These are phyloP conservation scores for Scleropages formosus DNA, from an alignment of 2,797 vertebrate genomes.

Conservation along the genomic window DNA sequence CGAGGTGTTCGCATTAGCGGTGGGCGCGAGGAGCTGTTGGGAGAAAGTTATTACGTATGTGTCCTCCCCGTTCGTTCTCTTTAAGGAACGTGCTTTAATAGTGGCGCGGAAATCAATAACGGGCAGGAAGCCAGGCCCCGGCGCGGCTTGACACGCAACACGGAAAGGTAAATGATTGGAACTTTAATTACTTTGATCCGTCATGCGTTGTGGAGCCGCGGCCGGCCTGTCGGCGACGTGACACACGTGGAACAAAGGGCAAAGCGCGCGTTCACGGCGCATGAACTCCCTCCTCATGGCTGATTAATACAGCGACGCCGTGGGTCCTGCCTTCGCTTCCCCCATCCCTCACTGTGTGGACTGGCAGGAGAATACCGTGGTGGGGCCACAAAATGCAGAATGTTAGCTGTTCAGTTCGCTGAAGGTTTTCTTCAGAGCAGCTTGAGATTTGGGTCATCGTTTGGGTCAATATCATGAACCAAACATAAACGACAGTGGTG, in stretches of 20 bases:
- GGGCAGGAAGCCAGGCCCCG: conserved; percentile 73
- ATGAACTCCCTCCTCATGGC: conserved; percentile 75
- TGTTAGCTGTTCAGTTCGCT: no score
- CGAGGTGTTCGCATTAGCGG: conserved; percentile 45
- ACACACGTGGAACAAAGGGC: conserved; percentile 82
- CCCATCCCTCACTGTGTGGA: no score
- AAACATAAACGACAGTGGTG: no score
- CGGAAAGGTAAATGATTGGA: conserved; percentile 91
- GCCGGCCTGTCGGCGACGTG: conserved; percentile 79
- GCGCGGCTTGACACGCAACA: conserved; percentile 77
- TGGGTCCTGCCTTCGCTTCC: no score
- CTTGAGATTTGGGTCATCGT: no score
- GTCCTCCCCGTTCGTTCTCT: conserved; percentile 41
- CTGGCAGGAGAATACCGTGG: no score
- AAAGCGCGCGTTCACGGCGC: conserved; percentile 76
- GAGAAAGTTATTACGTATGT: conserved; percentile 60
- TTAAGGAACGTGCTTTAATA: conserved; percentile 64
- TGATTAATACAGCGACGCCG: conserved; percentile 71
- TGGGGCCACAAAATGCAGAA: no score
- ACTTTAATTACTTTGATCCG: conserved; percentile 94
- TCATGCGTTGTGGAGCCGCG: conserved; percentile 86
- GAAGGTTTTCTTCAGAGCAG: no score
- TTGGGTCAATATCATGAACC: no score
- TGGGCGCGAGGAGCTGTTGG: conserved; percentile 38
- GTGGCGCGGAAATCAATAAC: conserved; percentile 72